Percentiles rank a stretch among this genome's conserved stretches.
phyloP scores from a whole-genome alignment of 2,888 invertebrate genomes.

The Brachyopa scutellaris region DNA sequence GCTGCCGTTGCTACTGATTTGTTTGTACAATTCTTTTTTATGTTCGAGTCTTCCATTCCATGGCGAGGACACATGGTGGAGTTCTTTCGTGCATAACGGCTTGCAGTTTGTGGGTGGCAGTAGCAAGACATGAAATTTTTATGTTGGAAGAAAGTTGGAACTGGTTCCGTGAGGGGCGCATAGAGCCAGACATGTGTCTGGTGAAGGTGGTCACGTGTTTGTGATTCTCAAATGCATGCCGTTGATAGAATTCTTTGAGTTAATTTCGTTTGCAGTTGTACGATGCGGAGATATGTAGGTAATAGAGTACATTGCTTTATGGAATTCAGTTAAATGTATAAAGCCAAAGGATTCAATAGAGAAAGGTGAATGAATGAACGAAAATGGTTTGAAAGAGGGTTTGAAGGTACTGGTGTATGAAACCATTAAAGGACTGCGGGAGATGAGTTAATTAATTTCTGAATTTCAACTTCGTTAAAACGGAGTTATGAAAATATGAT shows the following conservation, averaged over 20 bases:
- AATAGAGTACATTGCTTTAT: not conserved
- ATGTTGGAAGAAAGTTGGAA: constrained; percentile 8
- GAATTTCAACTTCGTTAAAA: too few species aligned
- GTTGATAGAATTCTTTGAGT: constrained; percentile 21
- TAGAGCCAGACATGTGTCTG: constrained; percentile 31
- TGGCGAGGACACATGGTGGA: not conserved
- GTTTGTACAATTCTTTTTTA: constrained; percentile 9
- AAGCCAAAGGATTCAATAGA: not conserved
- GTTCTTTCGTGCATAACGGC: constrained; percentile 12
- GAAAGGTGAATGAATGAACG: not conserved
- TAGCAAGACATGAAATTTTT: constrained; percentile 15
- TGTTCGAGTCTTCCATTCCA: too few species aligned
- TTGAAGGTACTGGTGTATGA: too few species aligned
- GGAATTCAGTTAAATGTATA: not conserved
- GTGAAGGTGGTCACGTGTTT: constrained; percentile 31
- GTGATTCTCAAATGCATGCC: constrained; percentile 30
- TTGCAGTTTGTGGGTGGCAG: constrained; percentile 6
- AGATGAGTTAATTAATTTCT: too few species aligned
- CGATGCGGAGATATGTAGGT: not conserved
- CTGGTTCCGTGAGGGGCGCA: constrained; percentile 18
- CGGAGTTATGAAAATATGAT: too few species aligned
- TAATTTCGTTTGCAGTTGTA: constrained; percentile 11
- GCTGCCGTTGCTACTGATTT: constrained; percentile 16
- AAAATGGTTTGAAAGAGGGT: too few species aligned
- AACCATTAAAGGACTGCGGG: too few species aligned